A percentile compares a stretch with the other conserved stretches of the same genome.
These are phyloP conservation scores for Anastrepha obliqua DNA, from an alignment of 1,140 invertebrate genomes.

Conservation along the genomic window DNA sequence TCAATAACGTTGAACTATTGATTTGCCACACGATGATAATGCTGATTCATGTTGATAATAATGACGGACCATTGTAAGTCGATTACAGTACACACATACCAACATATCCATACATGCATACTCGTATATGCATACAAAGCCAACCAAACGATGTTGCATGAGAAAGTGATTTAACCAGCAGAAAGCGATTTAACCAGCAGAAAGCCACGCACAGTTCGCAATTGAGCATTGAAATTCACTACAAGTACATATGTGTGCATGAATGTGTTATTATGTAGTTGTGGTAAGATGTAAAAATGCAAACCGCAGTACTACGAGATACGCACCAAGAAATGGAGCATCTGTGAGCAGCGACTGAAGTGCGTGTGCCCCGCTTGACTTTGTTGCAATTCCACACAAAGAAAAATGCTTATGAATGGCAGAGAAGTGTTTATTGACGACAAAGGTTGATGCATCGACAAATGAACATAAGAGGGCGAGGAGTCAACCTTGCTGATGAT, in stretches of 20 bases:
- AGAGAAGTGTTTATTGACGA: too few species aligned
- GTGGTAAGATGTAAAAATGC: too few species aligned
- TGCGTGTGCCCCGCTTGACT: background rate
- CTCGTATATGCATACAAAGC: too few species aligned
- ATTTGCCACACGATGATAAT: background rate
- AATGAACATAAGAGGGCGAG: too few species aligned
- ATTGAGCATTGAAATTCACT: too few species aligned
- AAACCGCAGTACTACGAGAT: background rate
- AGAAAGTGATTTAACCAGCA: background rate
- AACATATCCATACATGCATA: background rate
- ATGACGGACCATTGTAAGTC: background rate
- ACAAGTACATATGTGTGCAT: too few species aligned
- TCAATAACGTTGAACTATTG: background rate
- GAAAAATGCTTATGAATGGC: too few species aligned
- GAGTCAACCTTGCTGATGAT: too few species aligned
- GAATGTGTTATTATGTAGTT: too few species aligned
- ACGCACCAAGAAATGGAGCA: background rate
- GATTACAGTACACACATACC: background rate
- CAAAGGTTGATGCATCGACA: too few species aligned
- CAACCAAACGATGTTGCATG: background rate
- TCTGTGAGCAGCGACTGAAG: background rate
- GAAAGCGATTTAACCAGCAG: background rate
- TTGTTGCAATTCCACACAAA: too few species aligned
- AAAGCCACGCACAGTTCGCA: background rate
- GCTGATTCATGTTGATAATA: background rate